These are phyloP conservation scores for Xestia rhomboidea DNA, from an alignment of 2,888 invertebrate genomes.

Conservation along the genomic window DNA sequence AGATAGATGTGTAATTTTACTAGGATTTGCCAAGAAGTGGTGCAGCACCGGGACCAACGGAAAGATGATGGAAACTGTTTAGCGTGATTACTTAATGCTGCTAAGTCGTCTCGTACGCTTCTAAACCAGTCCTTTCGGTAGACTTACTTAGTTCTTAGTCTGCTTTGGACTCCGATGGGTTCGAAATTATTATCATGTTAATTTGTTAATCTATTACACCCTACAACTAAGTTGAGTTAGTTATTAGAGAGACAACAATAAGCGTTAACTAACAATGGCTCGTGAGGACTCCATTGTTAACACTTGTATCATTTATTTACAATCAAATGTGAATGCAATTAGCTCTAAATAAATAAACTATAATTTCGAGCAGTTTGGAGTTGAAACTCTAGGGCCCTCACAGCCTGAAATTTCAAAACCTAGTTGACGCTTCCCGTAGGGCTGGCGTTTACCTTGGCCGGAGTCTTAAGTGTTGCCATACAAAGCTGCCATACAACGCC, in stretches of 20 bases:
- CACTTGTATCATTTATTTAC: constrained; percentile 6
- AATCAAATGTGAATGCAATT: constrained; percentile 6
- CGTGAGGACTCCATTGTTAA: constrained; percentile 14
- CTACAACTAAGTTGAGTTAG: background rate
- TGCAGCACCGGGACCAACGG: background rate
- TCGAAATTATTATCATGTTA: background rate
- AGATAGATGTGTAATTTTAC: background rate
- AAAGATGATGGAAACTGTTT: background rate
- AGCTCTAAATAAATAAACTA: background rate
- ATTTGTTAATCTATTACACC: constrained; percentile 6
- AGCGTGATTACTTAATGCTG: no score
- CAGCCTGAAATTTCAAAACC: no score
- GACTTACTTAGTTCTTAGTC: background rate
- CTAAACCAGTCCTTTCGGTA: background rate
- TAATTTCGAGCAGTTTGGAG: background rate
- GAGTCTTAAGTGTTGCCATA: no score
- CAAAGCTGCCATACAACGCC: no score
- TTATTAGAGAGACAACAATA: constrained; percentile 7
- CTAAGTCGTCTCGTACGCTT: background rate
- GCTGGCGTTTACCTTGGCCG: no score
- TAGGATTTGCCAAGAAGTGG: background rate
- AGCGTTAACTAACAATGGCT: constrained; percentile 19
- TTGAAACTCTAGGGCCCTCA: no score
- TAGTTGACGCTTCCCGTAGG: no score
- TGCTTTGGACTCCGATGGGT: background rate